A percentile compares a stretch with the other conserved stretches of the same genome.
Conservation (phyloP, 2,888 invertebrate species). For the Embidobia sp. region DNA sequence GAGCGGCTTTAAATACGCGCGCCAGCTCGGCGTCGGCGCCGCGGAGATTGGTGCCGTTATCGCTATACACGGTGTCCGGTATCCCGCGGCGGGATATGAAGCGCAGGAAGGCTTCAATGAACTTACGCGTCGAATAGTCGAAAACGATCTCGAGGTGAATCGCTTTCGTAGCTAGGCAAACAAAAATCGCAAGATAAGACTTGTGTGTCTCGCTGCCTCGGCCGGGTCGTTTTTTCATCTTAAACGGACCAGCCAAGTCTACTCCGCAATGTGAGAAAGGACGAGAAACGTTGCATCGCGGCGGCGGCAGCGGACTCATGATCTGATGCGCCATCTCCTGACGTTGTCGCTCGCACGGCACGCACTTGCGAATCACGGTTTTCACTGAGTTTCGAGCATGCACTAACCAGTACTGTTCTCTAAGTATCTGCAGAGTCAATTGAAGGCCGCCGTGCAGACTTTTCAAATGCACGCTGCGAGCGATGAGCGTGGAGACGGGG, state of each 20-base stretch:
- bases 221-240: too few relatives aligned
- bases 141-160: neutral
- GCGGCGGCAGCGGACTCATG: too few relatives aligned
- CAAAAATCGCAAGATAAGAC: slow-evolving; percentile 1
- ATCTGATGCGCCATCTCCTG: too few relatives aligned
- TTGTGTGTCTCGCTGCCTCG: neutral
- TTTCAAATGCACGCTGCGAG: too few relatives aligned
- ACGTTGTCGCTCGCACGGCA: too few relatives aligned
- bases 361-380: too few relatives aligned
- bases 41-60: neutral
- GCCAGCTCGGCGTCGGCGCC: neutral
- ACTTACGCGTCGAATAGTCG: neutral
- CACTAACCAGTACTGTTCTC: neutral
- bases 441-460: neutral
- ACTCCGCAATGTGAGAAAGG: too few relatives aligned
- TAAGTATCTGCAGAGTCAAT: neutral
- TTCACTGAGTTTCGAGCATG: neutral
- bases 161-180: slow-evolving; percentile 4
- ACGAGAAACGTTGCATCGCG: too few relatives aligned
- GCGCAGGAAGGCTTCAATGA: neutral
- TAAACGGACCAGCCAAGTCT: too few relatives aligned
- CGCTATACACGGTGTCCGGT: slow-evolving; percentile 1
- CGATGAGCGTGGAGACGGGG: too few relatives aligned
- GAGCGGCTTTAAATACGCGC: neutral
- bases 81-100: slow-evolving; percentile 1